Evolutionary conservation across 2,113 vertebrate species (phyloP), one percentile per base, ranked within the genome.

Genomic region (Aix galericulata): DNA sequence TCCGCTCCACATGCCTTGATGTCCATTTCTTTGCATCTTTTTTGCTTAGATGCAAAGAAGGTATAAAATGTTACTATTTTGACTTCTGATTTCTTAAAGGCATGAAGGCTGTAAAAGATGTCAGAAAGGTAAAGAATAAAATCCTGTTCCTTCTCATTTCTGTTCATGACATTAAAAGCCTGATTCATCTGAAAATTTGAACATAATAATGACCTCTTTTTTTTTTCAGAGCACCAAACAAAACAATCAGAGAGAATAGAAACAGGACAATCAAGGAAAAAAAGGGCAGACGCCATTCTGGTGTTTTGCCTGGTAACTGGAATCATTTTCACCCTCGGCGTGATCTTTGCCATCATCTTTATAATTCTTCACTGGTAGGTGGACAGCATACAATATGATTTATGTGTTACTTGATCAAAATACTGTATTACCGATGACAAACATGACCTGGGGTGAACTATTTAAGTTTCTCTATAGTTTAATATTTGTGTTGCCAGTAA

Each of bases 361-460:
- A 91, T 97, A 66, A 96, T 96, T 92, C 69, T 96, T 91, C 90
- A 86, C 66, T 93, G 96, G 97, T 96, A 97, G 66, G 95, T 97
- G 58, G 78, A 91, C 36, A 91, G 13, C 32, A 31, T 74, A 31
- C 20, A 58, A 31, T 55, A 17, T 71, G 29, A 52, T 83, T 89
- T 78, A 46, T 13, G 2, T 77, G 62, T 69, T 85, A 63, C 89
- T 75, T 84, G 13, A 80, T 81, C 32, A 80, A 82, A 71, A 38
- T 36, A 66, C 6, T 7, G 8, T 63, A 76, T 73, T 89, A 31
- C 20, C 66, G 31, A 15, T 62, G 46, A 58, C 22, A 68, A 74
- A 64, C 8, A 27, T 34, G 58, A 42, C 50, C 26, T 83, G 34
- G 29, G n/a, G 62, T 16, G 44, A 89, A 46, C 8, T 56, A 67